Percentiles rank a stretch among this genome's conserved stretches.
These are phyloP conservation scores for Ditylenchus dipsaci DNA, from an alignment of 1,140 invertebrate genomes.

Conservation along the genomic window DNA sequence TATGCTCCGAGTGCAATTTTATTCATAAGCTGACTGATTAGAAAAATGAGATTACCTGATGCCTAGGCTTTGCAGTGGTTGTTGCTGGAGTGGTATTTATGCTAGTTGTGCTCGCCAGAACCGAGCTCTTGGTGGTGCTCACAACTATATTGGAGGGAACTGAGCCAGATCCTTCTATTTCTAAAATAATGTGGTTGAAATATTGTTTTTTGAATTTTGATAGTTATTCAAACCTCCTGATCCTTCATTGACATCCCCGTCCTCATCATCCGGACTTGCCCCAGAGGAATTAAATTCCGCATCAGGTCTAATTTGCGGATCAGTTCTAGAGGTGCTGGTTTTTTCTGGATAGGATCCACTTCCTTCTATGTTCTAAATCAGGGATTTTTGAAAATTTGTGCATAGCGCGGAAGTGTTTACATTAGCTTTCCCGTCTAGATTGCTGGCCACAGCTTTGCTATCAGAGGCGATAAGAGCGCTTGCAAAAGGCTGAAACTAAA, in stretches of 20 bases:
- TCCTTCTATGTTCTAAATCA: conserved; percentile 12
- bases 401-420: not conserved
- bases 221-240: conserved; percentile 9
- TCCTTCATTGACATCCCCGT: conserved; percentile 14
- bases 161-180: conserved; percentile 4
- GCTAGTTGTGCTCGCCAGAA: not conserved
- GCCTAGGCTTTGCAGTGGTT: not conserved
- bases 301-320: conserved; percentile 1
- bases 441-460: not conserved
- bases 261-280: conserved; percentile 27
- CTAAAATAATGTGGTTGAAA: conserved; percentile 4
- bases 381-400: no score
- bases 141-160: not conserved
- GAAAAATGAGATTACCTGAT: no score
- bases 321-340: not conserved
- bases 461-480: not conserved
- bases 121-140: not conserved
- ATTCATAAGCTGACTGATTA: no score
- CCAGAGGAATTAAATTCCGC: conserved; percentile 6
- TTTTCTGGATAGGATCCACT: conserved; percentile 6
- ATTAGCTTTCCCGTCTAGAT: not conserved
- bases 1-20: no score
- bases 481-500: not conserved
- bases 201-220: not conserved
- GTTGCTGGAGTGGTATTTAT: conserved; percentile 6